phyloP scores from a whole-genome alignment of 2,113 vertebrate species.

The Engystomops pustulosus region DNA sequence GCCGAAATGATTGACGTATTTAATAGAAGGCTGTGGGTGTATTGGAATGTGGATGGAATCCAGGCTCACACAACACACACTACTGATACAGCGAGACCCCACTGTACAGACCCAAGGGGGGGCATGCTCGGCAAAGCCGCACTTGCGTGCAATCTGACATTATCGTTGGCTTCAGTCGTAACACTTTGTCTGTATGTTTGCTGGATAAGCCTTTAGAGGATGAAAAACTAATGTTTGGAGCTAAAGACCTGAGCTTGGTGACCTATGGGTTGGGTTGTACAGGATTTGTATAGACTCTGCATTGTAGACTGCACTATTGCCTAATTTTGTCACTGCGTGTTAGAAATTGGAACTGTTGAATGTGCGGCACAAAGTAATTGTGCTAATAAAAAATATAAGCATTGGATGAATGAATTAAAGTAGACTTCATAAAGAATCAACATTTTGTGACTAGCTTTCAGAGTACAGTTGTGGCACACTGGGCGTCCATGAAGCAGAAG shows the following conservation, averaged over 20 bases:
- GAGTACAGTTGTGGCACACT: too few relatives aligned
- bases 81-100: constrained; percentile 45
- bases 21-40: constrained; percentile 69
- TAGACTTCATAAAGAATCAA: too few relatives aligned
- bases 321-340: too few relatives aligned
- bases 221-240: not conserved
- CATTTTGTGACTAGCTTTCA: too few relatives aligned
- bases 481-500: too few relatives aligned
- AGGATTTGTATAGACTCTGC: constrained; percentile 1
- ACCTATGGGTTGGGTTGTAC: constrained; percentile 29
- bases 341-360: too few relatives aligned
- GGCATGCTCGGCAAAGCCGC: constrained; percentile 39
- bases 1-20: constrained; percentile 69
- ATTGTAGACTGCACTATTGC: not conserved
- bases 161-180: constrained; percentile 47
- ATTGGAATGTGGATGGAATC: constrained; percentile 70
- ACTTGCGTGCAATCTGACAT: constrained; percentile 59
- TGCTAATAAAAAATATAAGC: too few relatives aligned
- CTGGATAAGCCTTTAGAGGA: constrained; percentile 35
- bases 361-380: too few relatives aligned
- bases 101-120: constrained; percentile 25
- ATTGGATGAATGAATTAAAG: too few relatives aligned
- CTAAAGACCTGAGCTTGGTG: constrained; percentile 24
- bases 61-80: constrained; percentile 64
- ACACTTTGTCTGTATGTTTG: constrained; percentile 32